phyloP scores from a whole-genome alignment of 1,140 invertebrate genomes.

The Heliconius hermathena region DNA sequence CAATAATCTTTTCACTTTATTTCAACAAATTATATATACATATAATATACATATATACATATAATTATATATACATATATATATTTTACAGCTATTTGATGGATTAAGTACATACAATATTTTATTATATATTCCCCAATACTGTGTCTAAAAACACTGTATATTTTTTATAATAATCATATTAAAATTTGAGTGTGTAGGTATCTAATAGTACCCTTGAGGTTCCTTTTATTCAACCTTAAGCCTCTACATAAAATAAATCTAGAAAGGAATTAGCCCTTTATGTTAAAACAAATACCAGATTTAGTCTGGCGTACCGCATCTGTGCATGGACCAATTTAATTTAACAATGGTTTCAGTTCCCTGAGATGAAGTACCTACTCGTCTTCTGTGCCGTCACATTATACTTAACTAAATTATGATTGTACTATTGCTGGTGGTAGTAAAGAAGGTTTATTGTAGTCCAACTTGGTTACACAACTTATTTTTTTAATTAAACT shows the following conservation, averaged over 20 bases:
- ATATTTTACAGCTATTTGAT: too few species aligned
- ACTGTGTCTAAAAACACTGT: not conserved
- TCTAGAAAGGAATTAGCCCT: conserved; percentile 35
- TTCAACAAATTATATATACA: not conserved
- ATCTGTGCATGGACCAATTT: conserved; percentile 51
- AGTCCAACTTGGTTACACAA: not conserved
- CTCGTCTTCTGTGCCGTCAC: conserved; percentile 31
- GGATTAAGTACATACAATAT: too few species aligned
- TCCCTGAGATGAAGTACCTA: conserved; percentile 42
- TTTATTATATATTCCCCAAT: not conserved
- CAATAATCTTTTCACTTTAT: not conserved
- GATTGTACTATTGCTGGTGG: conserved; percentile 26
- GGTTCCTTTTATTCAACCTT: not conserved
- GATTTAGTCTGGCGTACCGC: conserved; percentile 34
- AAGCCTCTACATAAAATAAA: conserved; percentile 19
- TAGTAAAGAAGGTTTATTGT: conserved; percentile 7
- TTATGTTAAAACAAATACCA: conserved; percentile 54
- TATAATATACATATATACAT: too few species aligned
- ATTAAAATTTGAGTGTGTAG: not conserved
- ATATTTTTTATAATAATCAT: too few species aligned
- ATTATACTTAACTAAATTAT: conserved; percentile 34
- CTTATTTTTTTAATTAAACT: not conserved
- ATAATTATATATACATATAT: too few species aligned
- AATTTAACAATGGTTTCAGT: conserved; percentile 42
- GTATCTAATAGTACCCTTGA: not conserved